Percentiles rank a stretch among this genome's conserved stretches.
phyloP scores from a whole-genome alignment of 1,140 invertebrate species.

The Sminthurides bifidus region DNA sequence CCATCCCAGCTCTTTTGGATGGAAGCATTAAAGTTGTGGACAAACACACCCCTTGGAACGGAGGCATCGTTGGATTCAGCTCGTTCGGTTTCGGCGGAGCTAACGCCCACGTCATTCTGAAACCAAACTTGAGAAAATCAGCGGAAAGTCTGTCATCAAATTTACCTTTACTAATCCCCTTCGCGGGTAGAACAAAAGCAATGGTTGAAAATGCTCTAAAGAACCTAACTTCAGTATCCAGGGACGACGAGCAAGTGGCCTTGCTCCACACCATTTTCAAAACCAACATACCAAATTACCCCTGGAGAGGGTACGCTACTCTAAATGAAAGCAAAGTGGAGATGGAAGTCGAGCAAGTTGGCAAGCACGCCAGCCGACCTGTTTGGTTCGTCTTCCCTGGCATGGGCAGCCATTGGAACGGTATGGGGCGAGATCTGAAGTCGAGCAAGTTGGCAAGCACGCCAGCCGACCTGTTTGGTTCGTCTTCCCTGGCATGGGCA shows the following conservation, averaged over 20 bases:
- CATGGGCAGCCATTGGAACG: conserved; percentile 46
- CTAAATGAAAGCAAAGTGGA: not conserved
- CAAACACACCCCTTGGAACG: no score
- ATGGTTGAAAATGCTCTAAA: conserved; percentile 32
- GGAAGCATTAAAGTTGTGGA: not conserved
- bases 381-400: conserved; percentile 82
- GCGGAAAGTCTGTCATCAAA: not conserved
- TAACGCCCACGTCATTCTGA: conserved; percentile 3
- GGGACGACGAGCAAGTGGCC: not conserved
- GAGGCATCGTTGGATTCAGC: conserved; percentile 32
- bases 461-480: conserved; percentile 76
- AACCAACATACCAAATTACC: not conserved
- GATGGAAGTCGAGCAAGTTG: not conserved
- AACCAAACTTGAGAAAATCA: not conserved
- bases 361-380: conserved; percentile 50
- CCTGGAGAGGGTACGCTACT: conserved; percentile 1
- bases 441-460: conserved; percentile 59
- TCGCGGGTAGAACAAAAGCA: conserved; percentile 41
- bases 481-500: conserved; percentile 54
- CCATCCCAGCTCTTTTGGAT: not conserved
- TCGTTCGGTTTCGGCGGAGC: conserved; percentile 14
- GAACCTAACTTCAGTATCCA: not conserved
- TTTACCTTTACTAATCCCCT: conserved; percentile 36
- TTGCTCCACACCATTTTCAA: not conserved
- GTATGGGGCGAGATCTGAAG: conserved; percentile 78